These are phyloP conservation scores for Ochotona curzoniae DNA, from an alignment of 2,113 vertebrate genomes.

Conservation along the genomic window DNA sequence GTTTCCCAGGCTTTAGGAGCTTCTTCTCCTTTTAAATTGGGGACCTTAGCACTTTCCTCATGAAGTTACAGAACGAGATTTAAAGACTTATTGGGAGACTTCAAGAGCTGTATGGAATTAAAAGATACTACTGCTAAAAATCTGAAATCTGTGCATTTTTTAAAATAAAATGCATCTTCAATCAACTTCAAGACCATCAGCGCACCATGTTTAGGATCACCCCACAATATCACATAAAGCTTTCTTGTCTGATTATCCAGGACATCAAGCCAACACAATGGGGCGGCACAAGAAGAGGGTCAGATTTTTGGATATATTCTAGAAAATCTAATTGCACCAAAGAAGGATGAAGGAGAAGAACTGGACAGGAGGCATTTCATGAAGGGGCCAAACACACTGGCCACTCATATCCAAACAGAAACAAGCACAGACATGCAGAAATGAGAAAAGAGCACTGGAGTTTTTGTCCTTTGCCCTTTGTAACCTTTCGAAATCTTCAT, in stretches of 20 bases:
- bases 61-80: neutral
- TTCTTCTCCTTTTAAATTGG: neutral
- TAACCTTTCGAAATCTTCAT: conserved; percentile 23
- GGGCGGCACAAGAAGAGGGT: neutral
- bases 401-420: neutral
- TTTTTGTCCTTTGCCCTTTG: conserved; percentile 11
- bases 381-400: neutral
- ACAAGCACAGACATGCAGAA: neutral
- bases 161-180: no score
- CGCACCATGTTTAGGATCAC: neutral
- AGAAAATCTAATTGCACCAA: neutral
- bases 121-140: no score
- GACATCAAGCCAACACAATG: neutral
- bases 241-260: neutral
- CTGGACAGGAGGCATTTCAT: neutral
- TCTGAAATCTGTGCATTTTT: no score
- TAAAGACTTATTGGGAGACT: neutral
- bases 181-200: no score
- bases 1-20: neutral
- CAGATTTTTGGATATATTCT: neutral
- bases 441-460: neutral
- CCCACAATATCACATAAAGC: neutral
- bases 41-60: neutral
- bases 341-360: neutral
- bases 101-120: no score